phyloP scores from a whole-genome alignment of 2,888 invertebrate species.

The Polydrusus cervinus region DNA sequence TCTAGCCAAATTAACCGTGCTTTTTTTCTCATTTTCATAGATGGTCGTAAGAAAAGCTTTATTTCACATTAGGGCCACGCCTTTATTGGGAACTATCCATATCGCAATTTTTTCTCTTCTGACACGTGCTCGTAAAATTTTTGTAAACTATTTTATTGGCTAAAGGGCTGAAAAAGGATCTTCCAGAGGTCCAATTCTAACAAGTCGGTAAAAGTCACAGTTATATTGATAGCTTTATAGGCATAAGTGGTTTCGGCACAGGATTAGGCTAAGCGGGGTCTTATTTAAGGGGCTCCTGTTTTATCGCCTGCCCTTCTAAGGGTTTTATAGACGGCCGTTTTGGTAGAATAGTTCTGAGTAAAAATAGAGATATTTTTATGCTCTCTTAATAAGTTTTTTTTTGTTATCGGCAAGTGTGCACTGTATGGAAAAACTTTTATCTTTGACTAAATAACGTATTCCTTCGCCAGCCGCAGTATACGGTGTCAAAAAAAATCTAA shows the following conservation, averaged over 20 bases:
- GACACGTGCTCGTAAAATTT: background rate
- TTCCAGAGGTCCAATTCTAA: slow-evolving; percentile 11
- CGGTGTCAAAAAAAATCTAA: no score
- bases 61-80: no score
- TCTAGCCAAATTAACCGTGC: no score
- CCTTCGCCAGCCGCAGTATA: no score
- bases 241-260: slow-evolving; percentile 20
- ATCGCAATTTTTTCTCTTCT: background rate
- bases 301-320: slow-evolving; percentile 5
- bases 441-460: no score
- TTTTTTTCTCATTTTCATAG: no score
- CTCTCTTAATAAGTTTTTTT: no score
- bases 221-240: slow-evolving; percentile 28
- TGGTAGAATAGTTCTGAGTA: background rate
- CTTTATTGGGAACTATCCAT: no score
- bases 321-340: slow-evolving; percentile 19
- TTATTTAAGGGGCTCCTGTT: slow-evolving; percentile 16
- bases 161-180: background rate
- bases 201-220: slow-evolving; percentile 22
- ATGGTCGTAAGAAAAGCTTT: no score
- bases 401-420: no score
- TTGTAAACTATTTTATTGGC: slow-evolving; percentile 11
- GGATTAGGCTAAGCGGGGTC: slow-evolving; percentile 24
- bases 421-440: no score
- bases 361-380: background rate